These are phyloP conservation scores for Acromyrmex heyeri DNA, from an alignment of 1,140 invertebrate species.

Conservation along the genomic window DNA sequence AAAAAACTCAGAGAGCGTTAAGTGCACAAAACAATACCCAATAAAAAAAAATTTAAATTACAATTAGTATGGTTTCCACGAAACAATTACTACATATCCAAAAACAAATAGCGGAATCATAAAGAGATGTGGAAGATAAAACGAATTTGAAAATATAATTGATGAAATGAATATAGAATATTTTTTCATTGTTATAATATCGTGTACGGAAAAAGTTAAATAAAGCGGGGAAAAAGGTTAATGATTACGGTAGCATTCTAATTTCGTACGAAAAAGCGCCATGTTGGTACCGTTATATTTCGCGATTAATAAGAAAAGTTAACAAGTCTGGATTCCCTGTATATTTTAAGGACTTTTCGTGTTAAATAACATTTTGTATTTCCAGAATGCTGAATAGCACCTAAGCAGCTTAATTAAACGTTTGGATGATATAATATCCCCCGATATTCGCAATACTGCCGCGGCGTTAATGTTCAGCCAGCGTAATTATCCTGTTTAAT, in stretches of 20 bases:
- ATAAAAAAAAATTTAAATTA: not conserved
- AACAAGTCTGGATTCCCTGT: not conserved
- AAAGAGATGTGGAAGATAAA: not conserved
- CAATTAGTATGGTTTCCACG: not conserved
- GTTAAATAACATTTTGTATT: constrained; percentile 27
- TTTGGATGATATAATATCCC: constrained; percentile 32
- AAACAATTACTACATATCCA: not conserved
- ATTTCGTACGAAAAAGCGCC: not conserved
- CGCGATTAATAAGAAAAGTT: constrained; percentile 12
- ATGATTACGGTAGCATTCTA: not conserved
- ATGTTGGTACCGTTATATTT: not conserved
- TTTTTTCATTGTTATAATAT: not conserved
- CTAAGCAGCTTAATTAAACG: constrained; percentile 62
- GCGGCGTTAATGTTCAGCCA: constrained; percentile 52
- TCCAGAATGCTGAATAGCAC: not conserved
- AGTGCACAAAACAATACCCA: not conserved
- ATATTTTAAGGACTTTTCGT: constrained; percentile 8
- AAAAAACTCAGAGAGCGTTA: not conserved
- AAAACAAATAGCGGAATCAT: not conserved
- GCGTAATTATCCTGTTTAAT: constrained; percentile 62
- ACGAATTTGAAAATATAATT: constrained; percentile 10
- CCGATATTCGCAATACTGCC: constrained; percentile 39
- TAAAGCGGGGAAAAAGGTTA: constrained; percentile 9
- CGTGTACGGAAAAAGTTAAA: not conserved
- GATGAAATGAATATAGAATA: constrained; percentile 12